Evolutionary conservation across 2,797 vertebrate genomes (phyloP), one percentile per base, ranked within the genome.

Genomic region (Scarus forsteni): DNA sequence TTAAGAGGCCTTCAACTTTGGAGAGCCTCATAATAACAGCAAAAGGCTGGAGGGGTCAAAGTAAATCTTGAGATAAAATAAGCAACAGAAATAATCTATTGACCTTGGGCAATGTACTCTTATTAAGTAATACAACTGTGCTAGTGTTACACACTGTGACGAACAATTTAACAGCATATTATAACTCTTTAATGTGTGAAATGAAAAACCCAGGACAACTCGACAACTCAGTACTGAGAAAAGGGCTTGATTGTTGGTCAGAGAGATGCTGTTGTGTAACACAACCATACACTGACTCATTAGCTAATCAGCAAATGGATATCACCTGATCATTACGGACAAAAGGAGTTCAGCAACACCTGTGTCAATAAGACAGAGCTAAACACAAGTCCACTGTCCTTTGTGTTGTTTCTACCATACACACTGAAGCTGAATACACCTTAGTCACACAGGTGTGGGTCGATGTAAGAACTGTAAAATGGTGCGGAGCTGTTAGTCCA

Each of bases 401-500:
- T 81, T 80, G 46, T 80, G 43, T 53, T 15, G 18, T 46, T 3
- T 40, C 56, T 44, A 80, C 38, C 43, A 19, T 27, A 48, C 1
- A 11, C 73, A 71, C 69, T 0, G 10, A 77, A 60, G 59, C 50
- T 3, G 43, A 76, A 51, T 57, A 73, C 79, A 75, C 79, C 86
- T 76, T 84, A 71, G 80, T 75, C 77, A 88, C 71, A 91, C 49
- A 51, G 76, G 57, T 68, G 75, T 54, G 56, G 75, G 81, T 87
- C 82, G 69, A 85, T 85, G 64, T 38, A 52, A 62, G 57, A 53
- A 68, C 75, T 71, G 74, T 81, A 75, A 73, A 83, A 66, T 61
- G 58, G 44, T 50, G 52, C 45, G 10, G 68, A 75, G 82, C 60
- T 50, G 70, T 83, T 77, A 44, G 72, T 66, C 81, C 19, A 85